Evolutionary conservation across 1,140 invertebrate species (phyloP).

Genomic region (Zeugodacus cucurbitae): DNA sequence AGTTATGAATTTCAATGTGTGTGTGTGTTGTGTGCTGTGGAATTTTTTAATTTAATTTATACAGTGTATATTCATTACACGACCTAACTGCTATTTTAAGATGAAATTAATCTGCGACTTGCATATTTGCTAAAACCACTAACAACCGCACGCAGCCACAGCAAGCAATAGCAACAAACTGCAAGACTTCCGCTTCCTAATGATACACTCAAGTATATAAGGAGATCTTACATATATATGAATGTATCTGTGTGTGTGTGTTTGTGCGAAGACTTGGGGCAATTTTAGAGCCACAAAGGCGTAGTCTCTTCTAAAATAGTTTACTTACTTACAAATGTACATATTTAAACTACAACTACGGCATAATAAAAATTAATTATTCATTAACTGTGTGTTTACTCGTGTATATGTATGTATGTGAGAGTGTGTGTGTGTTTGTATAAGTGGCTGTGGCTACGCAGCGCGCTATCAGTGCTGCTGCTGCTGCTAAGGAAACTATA

Average conservation of each 20-base stretch:
- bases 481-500: not conserved
- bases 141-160: not conserved
- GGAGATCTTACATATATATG: not conserved
- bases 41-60: not conserved
- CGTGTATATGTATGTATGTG: not conserved
- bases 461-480: not conserved
- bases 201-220: not conserved
- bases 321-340: slow-evolving; percentile 26
- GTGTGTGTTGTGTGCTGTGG: not conserved
- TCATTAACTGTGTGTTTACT: slow-evolving; percentile 5
- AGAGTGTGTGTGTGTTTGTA: not conserved
- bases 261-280: not conserved
- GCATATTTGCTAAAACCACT: slow-evolving; percentile 12
- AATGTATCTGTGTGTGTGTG: not conserved
- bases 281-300: not conserved
- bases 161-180: not conserved
- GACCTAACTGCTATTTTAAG: not conserved
- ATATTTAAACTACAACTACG: slow-evolving; percentile 25
- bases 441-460: not conserved
- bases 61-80: not conserved
- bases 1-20: slow-evolving; percentile 1
- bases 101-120: slow-evolving; percentile 16
- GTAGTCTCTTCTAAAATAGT: not conserved
- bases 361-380: slow-evolving; percentile 38
- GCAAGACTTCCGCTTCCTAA: not conserved